phyloP scores from a whole-genome alignment of 2,888 invertebrate genomes.

The Globia sparganii region DNA sequence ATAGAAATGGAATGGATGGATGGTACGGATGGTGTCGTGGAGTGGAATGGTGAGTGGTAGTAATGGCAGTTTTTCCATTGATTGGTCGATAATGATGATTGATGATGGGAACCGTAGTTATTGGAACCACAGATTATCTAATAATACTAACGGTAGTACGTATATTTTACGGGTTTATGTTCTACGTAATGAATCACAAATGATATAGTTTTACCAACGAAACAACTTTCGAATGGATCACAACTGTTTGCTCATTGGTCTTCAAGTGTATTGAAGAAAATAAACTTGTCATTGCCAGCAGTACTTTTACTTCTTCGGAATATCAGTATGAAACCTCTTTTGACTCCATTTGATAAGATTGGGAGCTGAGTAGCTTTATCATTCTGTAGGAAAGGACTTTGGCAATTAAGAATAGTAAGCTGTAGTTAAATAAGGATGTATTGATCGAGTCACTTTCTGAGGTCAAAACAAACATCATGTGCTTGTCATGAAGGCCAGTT shows the following conservation, averaged over 20 bases:
- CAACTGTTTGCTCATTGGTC: background rate
- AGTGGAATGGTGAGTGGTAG: too few relatives aligned
- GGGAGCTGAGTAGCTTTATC: background rate
- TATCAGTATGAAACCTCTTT: background rate
- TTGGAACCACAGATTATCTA: too few relatives aligned
- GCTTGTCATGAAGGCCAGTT: conserved; percentile 5
- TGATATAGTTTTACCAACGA: background rate
- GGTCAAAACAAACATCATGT: conserved; percentile 27
- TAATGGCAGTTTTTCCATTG: background rate
- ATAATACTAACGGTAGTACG: background rate
- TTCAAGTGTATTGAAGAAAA: background rate
- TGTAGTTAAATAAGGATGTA: background rate
- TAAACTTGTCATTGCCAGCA: background rate
- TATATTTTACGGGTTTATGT: background rate
- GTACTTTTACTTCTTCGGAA: background rate
- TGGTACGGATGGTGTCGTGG: too few relatives aligned
- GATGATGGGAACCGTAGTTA: background rate
- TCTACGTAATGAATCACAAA: background rate
- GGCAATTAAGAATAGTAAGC: background rate
- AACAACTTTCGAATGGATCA: background rate
- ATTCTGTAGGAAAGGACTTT: background rate
- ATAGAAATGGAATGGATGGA: too few relatives aligned
- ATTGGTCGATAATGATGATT: background rate
- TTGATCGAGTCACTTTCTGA: conserved; percentile 1
- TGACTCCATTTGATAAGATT: background rate